phyloP scores from a whole-genome alignment of 2,113 vertebrate species.

The Rousettus leschenaultii region DNA sequence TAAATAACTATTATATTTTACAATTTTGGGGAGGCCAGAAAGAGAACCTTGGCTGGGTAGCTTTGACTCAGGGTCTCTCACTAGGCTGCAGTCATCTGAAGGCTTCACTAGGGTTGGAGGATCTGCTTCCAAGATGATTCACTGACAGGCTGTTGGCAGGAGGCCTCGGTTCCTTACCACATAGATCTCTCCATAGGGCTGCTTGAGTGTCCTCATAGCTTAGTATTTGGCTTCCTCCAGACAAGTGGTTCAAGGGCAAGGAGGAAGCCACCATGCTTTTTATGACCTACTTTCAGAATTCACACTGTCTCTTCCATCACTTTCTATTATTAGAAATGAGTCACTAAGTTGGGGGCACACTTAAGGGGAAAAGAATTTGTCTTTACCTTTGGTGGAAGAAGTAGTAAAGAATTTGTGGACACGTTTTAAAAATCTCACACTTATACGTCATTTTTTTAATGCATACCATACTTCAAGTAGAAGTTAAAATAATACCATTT shows the following conservation, averaged over 20 bases:
- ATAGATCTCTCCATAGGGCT: not conserved
- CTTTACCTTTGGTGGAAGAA: not conserved
- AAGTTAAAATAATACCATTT: not conserved
- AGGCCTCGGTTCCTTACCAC: not conserved
- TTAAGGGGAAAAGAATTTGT: not conserved
- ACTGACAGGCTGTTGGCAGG: not conserved
- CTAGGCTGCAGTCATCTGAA: not conserved
- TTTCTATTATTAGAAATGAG: not conserved
- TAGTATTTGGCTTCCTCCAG: not conserved
- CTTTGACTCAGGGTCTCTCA: not conserved
- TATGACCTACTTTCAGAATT: not conserved
- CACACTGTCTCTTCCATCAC: not conserved
- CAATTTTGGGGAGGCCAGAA: not conserved
- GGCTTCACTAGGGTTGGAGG: not conserved
- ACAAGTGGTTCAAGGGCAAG: not conserved
- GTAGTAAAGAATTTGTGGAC: not conserved
- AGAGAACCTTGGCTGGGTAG: not conserved
- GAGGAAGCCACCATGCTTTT: not conserved
- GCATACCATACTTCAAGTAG: not conserved
- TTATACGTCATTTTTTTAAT: not conserved
- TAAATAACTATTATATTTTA: not conserved
- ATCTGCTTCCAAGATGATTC: not conserved
- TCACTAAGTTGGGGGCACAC: not conserved
- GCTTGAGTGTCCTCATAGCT: not conserved
- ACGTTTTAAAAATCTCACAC: not conserved